A percentile compares a stretch with the other conserved stretches of the same genome.
Evolutionary conservation across 1,140 invertebrate species (phyloP).

Genomic region (Helicoverpa zea): DNA sequence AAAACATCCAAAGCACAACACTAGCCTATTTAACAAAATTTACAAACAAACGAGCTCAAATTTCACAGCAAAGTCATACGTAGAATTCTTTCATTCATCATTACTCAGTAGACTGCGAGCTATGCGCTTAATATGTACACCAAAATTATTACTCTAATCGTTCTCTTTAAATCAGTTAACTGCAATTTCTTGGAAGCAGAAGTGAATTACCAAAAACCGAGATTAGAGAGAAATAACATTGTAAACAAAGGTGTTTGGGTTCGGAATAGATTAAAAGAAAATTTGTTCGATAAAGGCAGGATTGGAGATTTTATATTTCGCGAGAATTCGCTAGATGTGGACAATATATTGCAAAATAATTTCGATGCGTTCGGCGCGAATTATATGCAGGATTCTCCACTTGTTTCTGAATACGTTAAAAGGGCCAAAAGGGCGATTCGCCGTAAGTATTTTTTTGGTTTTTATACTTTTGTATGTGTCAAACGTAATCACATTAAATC

Average conservation of each 20-base stretch:
- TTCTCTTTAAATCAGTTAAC: slow-evolving; percentile 34
- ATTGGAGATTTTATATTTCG: slow-evolving; percentile 69
- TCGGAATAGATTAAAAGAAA: slow-evolving; percentile 55
- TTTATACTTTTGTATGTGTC: neutral
- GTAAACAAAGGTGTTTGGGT: slow-evolving; percentile 78
- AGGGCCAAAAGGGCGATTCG: slow-evolving; percentile 65
- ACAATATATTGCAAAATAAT: slow-evolving; percentile 67
- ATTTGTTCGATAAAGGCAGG: slow-evolving; percentile 43
- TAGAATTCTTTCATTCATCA: slow-evolving; percentile 21
- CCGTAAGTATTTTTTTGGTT: slow-evolving; percentile 58
- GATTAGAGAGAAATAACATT: slow-evolving; percentile 73
- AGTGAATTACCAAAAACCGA: slow-evolving; percentile 64
- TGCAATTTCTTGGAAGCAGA: slow-evolving; percentile 57
- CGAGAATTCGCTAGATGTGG: slow-evolving; percentile 67
- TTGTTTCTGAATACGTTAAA: slow-evolving; percentile 65
- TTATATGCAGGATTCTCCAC: slow-evolving; percentile 57
- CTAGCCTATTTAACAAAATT: neutral
- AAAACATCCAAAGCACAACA: neutral
- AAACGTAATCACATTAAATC: no score
- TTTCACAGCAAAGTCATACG: slow-evolving; percentile 17
- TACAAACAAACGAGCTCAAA: slow-evolving; percentile 25
- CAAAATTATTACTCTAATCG: neutral
- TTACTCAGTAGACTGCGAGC: neutral
- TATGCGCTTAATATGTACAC: slow-evolving; percentile 49
- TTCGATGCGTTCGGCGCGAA: slow-evolving; percentile 64